Conservation (phyloP, 2,797 vertebrate genomes). For the Hippocampus kuda region DNA sequence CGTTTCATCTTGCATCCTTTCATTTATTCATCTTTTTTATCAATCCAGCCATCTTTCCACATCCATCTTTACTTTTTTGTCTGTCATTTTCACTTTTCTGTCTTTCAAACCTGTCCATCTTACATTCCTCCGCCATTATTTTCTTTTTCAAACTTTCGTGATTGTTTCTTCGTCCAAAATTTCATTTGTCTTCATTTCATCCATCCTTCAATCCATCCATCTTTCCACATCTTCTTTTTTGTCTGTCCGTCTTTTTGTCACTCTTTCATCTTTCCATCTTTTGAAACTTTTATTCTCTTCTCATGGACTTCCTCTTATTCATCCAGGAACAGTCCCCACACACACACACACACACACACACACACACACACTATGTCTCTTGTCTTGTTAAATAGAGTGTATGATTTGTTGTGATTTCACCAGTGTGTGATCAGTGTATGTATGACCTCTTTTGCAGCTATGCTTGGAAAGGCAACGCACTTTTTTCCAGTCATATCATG, state of each 20-base stretch:
- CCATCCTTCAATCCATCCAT: neutral
- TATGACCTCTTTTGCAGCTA: conserved; percentile 56
- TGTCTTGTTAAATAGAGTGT: neutral
- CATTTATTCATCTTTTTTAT: too few species aligned
- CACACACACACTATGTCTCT: neutral
- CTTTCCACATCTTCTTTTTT: neutral
- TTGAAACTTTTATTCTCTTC: conserved; percentile 14
- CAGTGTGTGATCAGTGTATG: conserved; percentile 7
- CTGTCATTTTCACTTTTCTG: neutral
- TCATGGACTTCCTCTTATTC: neutral
- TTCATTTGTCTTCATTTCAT: neutral
- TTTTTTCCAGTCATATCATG: conserved; percentile 65
- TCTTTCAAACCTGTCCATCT: neutral
- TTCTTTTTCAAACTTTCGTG: too few species aligned
- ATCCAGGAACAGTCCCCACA: neutral
- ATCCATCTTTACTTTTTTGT: too few species aligned
- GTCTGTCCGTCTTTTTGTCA: neutral
- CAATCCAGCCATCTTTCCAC: too few species aligned
- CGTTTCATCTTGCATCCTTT: too few species aligned
- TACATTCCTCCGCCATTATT: too few species aligned
- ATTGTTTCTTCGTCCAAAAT: neutral
- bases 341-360: neutral
- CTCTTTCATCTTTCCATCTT: neutral
- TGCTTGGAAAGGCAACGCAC: conserved; percentile 73
- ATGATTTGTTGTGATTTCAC: conserved; percentile 2